A percentile compares a stretch with the other conserved stretches of the same genome.
Conservation (phyloP, 2,888 invertebrate genomes). For the Steinernema carpocapsae region DNA sequence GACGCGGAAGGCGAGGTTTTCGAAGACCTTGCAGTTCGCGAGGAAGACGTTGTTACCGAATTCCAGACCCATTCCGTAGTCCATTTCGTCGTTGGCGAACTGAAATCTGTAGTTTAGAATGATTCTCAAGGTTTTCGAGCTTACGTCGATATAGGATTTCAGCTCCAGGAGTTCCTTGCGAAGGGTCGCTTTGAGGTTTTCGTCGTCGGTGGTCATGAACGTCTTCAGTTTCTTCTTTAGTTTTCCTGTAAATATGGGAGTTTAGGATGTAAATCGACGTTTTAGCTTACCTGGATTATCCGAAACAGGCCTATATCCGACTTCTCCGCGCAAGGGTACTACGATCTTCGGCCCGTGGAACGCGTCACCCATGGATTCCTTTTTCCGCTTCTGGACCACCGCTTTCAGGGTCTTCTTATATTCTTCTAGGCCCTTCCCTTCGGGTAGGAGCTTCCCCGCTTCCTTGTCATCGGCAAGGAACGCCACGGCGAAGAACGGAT, state of each 20-base stretch:
- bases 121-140: not conserved
- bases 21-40: slow-evolving; percentile 47
- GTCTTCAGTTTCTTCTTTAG: slow-evolving; percentile 72
- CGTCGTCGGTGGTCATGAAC: slow-evolving; percentile 74
- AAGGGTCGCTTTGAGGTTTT: slow-evolving; percentile 62
- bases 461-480: slow-evolving; percentile 41
- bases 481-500: slow-evolving; percentile 36
- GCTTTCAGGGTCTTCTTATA: slow-evolving; percentile 1
- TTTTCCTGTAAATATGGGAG: slow-evolving; percentile 2
- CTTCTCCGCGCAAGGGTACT: slow-evolving; percentile 80
- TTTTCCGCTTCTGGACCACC: slow-evolving; percentile 6
- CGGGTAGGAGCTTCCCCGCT: slow-evolving; percentile 37
- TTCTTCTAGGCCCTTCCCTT: not conserved
- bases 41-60: slow-evolving; percentile 83
- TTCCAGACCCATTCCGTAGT: slow-evolving; percentile 88
- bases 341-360: slow-evolving; percentile 84
- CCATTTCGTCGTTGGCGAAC: slow-evolving; percentile 91
- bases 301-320: slow-evolving; percentile 81
- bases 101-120: slow-evolving; percentile 70
- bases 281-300: slow-evolving; percentile 73
- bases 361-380: slow-evolving; percentile 75
- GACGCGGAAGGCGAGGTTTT: slow-evolving; percentile 41
- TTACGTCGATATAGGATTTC: slow-evolving; percentile 45
- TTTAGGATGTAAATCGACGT: not conserved
- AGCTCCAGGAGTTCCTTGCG: slow-evolving; percentile 45